Percentiles rank a stretch among this genome's conserved stretches.
Evolutionary conservation across 2,888 invertebrate genomes (phyloP).

Genomic region (Ichneumoninae sp.): DNA sequence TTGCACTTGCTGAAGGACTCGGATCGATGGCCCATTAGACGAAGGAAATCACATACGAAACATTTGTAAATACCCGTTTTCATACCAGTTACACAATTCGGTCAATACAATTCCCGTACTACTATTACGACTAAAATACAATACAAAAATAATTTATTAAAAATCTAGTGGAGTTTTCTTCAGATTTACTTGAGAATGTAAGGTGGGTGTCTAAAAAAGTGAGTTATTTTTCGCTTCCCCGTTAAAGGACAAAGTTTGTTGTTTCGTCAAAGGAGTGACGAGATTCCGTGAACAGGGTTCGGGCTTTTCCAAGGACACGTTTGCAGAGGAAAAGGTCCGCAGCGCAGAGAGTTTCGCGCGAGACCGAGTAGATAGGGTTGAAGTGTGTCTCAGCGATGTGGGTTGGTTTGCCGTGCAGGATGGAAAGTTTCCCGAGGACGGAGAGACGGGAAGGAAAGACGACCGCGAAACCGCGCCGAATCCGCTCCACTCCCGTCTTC

Average conservation of each 20-base stretch:
- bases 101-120: too few species aligned
- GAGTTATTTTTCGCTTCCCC: not conserved
- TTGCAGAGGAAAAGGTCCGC: not conserved
- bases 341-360: not conserved
- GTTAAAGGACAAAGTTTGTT: not conserved
- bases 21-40: too few species aligned
- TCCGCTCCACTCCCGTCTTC: not conserved
- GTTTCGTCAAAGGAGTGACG: not conserved
- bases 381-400: conserved; percentile 18
- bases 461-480: conserved; percentile 40
- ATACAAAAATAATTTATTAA: too few species aligned
- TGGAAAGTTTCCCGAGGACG: conserved; percentile 13
- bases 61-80: too few species aligned
- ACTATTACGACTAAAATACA: too few species aligned
- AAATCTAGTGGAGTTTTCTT: too few species aligned
- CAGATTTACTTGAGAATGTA: not conserved
- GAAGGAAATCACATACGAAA: too few species aligned
- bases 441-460: not conserved
- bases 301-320: not conserved
- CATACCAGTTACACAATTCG: too few species aligned
- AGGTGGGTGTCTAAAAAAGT: not conserved
- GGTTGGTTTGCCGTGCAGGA: conserved; percentile 8
- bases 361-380: conserved; percentile 8
- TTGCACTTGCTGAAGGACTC: too few species aligned
- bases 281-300: not conserved